Percentiles rank a stretch among this genome's conserved stretches.
Conservation (phyloP, 2,113 vertebrate genomes). For the Acanthisitta chloris region DNA sequence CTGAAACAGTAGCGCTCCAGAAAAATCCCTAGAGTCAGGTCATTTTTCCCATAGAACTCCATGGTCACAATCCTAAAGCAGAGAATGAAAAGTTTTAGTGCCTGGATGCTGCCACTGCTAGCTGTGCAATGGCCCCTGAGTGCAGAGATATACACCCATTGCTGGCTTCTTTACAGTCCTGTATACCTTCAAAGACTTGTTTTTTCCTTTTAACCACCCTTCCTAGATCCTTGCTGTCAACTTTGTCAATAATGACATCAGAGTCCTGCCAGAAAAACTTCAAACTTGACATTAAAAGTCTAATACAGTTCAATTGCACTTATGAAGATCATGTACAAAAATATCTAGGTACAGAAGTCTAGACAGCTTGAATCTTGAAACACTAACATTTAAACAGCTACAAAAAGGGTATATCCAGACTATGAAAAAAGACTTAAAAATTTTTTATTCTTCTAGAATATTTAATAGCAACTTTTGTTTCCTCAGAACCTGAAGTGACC, state of each 20-base stretch:
- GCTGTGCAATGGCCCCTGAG: background rate
- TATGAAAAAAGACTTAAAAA: background rate
- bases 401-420: background rate
- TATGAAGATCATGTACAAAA: background rate
- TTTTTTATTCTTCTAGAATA: background rate
- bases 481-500: background rate
- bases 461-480: background rate
- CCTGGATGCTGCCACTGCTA: background rate
- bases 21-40: slow-evolving; percentile 94
- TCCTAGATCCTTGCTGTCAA: background rate
- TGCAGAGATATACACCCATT: background rate
- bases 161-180: background rate
- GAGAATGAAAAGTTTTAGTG: background rate
- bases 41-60: slow-evolving; percentile 99
- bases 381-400: background rate
- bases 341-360: background rate
- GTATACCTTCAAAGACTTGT: background rate
- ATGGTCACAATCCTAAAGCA: slow-evolving; percentile 94
- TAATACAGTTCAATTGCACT: background rate
- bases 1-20: slow-evolving; percentile 97
- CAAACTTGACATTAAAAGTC: background rate
- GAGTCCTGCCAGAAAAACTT: background rate
- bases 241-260: background rate
- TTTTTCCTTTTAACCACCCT: background rate
- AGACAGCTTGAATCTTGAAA: background rate